Conservation (phyloP, 2,888 invertebrate species). For the Drosophila parthenogenetica region DNA sequence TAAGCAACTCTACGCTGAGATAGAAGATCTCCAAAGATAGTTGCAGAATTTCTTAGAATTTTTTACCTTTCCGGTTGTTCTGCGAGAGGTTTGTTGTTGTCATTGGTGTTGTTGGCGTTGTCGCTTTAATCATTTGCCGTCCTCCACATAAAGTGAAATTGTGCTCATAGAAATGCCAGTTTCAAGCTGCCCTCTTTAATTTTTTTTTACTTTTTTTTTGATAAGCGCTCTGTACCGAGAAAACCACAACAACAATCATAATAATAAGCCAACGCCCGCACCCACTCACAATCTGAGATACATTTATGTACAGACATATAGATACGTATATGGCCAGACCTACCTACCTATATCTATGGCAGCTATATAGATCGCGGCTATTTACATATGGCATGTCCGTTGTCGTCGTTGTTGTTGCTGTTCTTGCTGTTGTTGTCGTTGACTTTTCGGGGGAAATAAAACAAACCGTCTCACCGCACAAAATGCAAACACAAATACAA, state of each 20-base stretch:
- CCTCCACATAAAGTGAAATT: slow-evolving; percentile 49
- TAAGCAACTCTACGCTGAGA: slow-evolving; percentile 27
- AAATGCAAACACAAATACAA: slow-evolving; percentile 60
- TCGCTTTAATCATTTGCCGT: slow-evolving; percentile 72
- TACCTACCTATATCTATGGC: slow-evolving; percentile 51
- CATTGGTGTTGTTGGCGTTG: slow-evolving; percentile 10
- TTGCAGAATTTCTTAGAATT: slow-evolving; percentile 61
- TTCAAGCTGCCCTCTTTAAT: slow-evolving; percentile 51
- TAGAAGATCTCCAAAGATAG: slow-evolving; percentile 51
- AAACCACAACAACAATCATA: slow-evolving; percentile 39
- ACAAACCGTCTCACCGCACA: slow-evolving; percentile 46
- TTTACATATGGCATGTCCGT: slow-evolving; percentile 71
- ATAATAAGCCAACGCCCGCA: slow-evolving; percentile 70
- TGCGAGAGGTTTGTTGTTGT: slow-evolving; percentile 23
- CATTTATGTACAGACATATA: slow-evolving; percentile 36
- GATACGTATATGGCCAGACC: slow-evolving; percentile 53
- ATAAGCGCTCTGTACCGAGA: slow-evolving; percentile 62
- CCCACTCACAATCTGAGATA: slow-evolving; percentile 59
- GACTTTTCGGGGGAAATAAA: slow-evolving; percentile 67
- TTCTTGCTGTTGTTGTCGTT: slow-evolving; percentile 38
- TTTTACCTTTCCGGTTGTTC: slow-evolving; percentile 55
- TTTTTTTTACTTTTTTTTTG: slow-evolving; percentile 53
- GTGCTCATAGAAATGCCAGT: slow-evolving; percentile 25
- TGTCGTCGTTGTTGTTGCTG: slow-evolving; percentile 15
- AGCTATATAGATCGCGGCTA: slow-evolving; percentile 69